These are phyloP conservation scores for Abramis brama DNA, from an alignment of 2,113 vertebrate genomes.

Conservation along the genomic window DNA sequence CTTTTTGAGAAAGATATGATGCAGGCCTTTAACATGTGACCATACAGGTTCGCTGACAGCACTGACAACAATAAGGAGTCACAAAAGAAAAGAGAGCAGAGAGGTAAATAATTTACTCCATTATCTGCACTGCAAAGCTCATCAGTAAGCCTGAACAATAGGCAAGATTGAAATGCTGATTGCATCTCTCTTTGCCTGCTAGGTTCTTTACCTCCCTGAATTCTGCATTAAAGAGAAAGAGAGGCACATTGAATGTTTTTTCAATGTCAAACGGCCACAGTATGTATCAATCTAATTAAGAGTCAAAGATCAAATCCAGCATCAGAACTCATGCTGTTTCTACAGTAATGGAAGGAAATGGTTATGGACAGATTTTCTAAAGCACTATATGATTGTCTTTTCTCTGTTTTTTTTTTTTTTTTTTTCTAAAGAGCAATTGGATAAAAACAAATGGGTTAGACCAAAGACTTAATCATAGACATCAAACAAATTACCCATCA, in stretches of 20 bases:
- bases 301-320: constrained; percentile 10
- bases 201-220: constrained; percentile 61
- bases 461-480: background rate
- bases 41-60: constrained; percentile 75
- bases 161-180: constrained; percentile 80
- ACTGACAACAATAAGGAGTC: constrained; percentile 69
- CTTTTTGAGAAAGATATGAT: constrained; percentile 90
- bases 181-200: constrained; percentile 79
- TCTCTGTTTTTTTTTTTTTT: background rate
- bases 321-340: background rate
- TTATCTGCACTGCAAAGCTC: constrained; percentile 95
- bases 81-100: constrained; percentile 56
- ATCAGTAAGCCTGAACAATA: constrained; percentile 80
- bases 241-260: constrained; percentile 39
- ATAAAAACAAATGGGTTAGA: background rate
- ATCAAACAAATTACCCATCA: background rate
- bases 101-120: constrained; percentile 96
- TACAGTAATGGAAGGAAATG: background rate
- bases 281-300: background rate
- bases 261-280: constrained; percentile 74
- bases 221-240: constrained; percentile 51
- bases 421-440: constrained; percentile 1
- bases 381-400: background rate
- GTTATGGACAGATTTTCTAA: background rate
- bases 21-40: constrained; percentile 87